A percentile compares a stretch with the other conserved stretches of the same genome.
Conservation (phyloP, 2,888 invertebrate species). For the Neocrepidodera transversa region DNA sequence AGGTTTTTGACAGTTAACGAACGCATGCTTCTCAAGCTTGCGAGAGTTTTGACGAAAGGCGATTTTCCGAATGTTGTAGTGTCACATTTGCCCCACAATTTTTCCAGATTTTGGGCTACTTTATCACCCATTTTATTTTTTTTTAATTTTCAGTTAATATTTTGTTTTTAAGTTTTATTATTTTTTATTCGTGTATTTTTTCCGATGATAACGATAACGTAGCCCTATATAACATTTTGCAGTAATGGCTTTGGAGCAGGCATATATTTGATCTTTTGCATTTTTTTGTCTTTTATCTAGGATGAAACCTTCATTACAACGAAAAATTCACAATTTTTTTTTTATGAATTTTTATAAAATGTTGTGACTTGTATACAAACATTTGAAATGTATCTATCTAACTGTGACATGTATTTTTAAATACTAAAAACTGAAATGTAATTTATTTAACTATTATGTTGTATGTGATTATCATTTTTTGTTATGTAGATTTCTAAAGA, state of each 20-base stretch:
- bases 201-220: conserved; percentile 41
- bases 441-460: conserved; percentile 46
- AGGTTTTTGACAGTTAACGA: conserved; percentile 41
- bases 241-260: conserved; percentile 51
- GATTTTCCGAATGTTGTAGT: conserved; percentile 52
- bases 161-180: conserved; percentile 6
- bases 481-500: conserved; percentile 29
- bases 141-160: conserved; percentile 24
- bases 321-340: conserved; percentile 40
- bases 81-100: conserved; percentile 56
- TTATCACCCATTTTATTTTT: conserved; percentile 42
- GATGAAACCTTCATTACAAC: conserved; percentile 51
- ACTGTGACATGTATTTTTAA: conserved; percentile 43
- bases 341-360: conserved; percentile 40
- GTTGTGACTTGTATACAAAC: conserved; percentile 44
- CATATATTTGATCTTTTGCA: conserved; percentile 52
- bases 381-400: conserved; percentile 46
- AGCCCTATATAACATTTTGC: conserved; percentile 47
- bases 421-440: conserved; percentile 50
- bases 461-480: conserved; percentile 41
- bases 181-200: conserved; percentile 10
- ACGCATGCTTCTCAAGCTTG: conserved; percentile 39
- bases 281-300: conserved; percentile 57
- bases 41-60: conserved; percentile 37
- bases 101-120: conserved; percentile 50